phyloP scores from a whole-genome alignment of 1,140 invertebrate genomes.

The Pissodes strobi region DNA sequence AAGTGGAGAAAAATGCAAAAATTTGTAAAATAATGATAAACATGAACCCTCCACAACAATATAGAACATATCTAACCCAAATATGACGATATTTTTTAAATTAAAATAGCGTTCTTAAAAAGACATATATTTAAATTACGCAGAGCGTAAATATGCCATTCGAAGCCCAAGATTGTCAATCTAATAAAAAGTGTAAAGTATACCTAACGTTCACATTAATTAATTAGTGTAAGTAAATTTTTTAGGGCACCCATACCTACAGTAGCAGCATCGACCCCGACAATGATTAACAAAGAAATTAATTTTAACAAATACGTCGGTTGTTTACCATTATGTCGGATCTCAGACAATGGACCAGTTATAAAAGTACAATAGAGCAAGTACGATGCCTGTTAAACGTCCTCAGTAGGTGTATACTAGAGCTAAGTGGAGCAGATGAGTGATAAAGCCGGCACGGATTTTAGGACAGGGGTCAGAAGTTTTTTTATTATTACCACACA shows the following conservation, averaged over 20 bases:
- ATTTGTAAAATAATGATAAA: too few species aligned
- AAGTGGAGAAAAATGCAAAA: too few species aligned
- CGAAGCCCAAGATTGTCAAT: too few species aligned
- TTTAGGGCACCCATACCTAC: background rate
- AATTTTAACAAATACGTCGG: slow-evolving; percentile 32
- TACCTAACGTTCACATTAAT: too few species aligned
- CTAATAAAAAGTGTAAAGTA: too few species aligned
- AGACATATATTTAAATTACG: too few species aligned
- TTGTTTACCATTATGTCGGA: slow-evolving; percentile 41
- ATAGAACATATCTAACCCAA: too few species aligned
- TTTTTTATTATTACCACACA: slow-evolving; percentile 35
- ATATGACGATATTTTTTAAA: too few species aligned
- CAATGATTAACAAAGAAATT: slow-evolving; percentile 23
- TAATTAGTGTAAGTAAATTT: too few species aligned
- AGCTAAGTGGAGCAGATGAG: slow-evolving; percentile 43
- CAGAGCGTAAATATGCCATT: too few species aligned
- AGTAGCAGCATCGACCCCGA: slow-evolving; percentile 5
- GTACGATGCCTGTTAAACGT: slow-evolving; percentile 17
- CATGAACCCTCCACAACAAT: too few species aligned
- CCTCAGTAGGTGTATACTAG: slow-evolving; percentile 24
- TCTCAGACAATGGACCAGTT: slow-evolving; percentile 44
- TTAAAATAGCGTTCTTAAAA: too few species aligned
- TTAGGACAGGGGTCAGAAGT: slow-evolving; percentile 40
- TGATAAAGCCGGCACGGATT: slow-evolving; percentile 30
- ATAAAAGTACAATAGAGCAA: slow-evolving; percentile 41